These are phyloP conservation scores for Actinemys pallida DNA, from an alignment of 2,113 vertebrate genomes.

Conservation along the genomic window DNA sequence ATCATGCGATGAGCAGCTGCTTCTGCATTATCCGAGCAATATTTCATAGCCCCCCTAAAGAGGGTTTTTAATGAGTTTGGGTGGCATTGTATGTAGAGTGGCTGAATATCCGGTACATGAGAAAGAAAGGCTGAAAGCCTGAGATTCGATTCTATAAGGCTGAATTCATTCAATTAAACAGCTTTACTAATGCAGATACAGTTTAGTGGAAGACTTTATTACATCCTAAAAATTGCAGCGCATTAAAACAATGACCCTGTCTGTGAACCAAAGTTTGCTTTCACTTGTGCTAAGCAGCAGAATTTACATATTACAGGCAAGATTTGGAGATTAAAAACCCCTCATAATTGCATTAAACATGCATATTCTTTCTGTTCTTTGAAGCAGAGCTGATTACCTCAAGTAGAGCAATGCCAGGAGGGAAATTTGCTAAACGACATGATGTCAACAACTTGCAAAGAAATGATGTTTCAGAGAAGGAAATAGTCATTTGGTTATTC, in stretches of 20 bases:
- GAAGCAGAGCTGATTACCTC: conserved; percentile 69
- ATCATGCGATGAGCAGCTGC: not conserved
- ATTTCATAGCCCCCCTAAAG: not conserved
- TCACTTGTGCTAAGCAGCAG: conserved; percentile 67
- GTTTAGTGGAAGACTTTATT: conserved; percentile 76
- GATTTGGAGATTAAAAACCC: conserved; percentile 60
- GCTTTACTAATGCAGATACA: conserved; percentile 76
- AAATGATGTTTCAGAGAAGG: conserved; percentile 16
- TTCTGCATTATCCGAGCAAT: not conserved
- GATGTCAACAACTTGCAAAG: conserved; percentile 53
- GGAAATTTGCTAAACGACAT: conserved; percentile 65
- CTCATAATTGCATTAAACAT: conserved; percentile 80
- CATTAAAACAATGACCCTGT: conserved; percentile 75
- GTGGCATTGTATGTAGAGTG: conserved; percentile 69
- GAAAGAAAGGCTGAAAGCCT: conserved; percentile 73
- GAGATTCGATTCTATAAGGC: conserved; percentile 77
- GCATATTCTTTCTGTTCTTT: conserved; percentile 64
- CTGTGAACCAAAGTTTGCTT: conserved; percentile 73
- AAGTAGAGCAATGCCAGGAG: conserved; percentile 65
- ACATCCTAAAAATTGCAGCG: conserved; percentile 61
- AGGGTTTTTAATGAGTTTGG: conserved; percentile 55
- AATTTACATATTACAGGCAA: conserved; percentile 72
- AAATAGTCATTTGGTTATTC: conserved; percentile 12
- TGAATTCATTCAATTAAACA: conserved; percentile 83
- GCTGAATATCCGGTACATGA: conserved; percentile 81